phyloP scores from a whole-genome alignment of 2,113 vertebrate species.

The Fregetta grallaria region DNA sequence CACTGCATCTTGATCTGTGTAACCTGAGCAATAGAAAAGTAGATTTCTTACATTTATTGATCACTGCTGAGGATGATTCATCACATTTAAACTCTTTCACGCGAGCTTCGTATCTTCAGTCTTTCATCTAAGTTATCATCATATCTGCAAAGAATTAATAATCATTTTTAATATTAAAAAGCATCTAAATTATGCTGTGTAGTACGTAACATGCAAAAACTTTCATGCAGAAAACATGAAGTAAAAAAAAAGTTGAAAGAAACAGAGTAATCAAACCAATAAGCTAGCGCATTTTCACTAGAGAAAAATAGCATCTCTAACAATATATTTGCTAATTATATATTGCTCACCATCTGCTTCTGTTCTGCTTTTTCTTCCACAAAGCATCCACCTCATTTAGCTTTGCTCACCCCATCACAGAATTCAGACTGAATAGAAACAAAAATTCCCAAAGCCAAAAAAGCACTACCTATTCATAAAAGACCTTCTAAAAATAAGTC shows the following conservation, averaged over 20 bases:
- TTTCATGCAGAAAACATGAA: neutral
- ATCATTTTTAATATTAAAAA: neutral
- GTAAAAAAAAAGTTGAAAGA: neutral
- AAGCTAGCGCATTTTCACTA: neutral
- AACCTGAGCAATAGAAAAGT: neutral
- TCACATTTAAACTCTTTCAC: neutral
- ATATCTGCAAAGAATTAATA: neutral
- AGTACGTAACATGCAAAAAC: neutral
- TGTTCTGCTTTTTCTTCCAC: neutral
- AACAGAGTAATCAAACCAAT: neutral
- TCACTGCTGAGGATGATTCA: neutral
- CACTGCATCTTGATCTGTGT: neutral
- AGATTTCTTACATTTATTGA: neutral
- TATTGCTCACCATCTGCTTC: conserved; percentile 7
- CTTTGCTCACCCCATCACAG: neutral
- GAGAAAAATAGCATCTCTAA: neutral
- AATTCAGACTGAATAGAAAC: neutral
- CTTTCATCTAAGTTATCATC: neutral
- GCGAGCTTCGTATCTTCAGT: neutral
- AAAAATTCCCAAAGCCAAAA: neutral
- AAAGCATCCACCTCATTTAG: neutral
- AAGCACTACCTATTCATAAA: neutral
- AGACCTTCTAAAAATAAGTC: neutral
- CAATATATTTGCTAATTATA: neutral
- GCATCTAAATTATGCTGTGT: neutral